Evolutionary conservation across 1,140 invertebrate genomes (phyloP), one percentile per base, ranked within the genome.

Genomic region (Drosophila simulans): DNA sequence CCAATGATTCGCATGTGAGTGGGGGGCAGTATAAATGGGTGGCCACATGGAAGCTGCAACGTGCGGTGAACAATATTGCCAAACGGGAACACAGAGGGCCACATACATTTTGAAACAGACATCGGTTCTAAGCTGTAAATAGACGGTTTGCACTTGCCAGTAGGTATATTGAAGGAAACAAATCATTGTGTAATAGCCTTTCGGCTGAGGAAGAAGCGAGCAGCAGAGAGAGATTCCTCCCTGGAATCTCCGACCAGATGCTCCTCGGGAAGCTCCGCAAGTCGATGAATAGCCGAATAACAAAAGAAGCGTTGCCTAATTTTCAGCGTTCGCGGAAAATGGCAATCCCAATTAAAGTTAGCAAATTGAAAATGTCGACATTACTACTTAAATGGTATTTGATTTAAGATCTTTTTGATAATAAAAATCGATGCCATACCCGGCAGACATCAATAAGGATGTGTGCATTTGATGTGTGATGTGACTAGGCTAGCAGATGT

Each of bases 121-220:
- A 60, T n/a, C 34, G 49, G 31, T 20, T 31, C 22, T 52, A 45
- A 39, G 69, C 68, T 60, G 34, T 20, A 72, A 72, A 72, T 60
- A 72, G 69, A 72, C 46, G 34, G 31, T 71, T 59, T 72, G 69
- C 66, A 71, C 31, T 59, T 52, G 69, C 55, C 46, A 68, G 54
- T 52, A 45, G 35, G 62, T 43, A 76, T 69, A 77, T 76, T 76
- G 73, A 77, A 77, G 76, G 72, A 77, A 76, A 77, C 72, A 77
- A 77, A 77, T 77, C 73, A 77, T 77, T 76, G 60, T 48, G 60
- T 75, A 76, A 76, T 58, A 65, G 72, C 71, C 62, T 22, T n/a
- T 20, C 27, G 45, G 35, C n/a, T 40, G 20, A 56, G 49, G 49
- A 4, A 20, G 25, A 11, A 43, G n/a, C 39, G 13, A 49, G n/a